phyloP scores from a whole-genome alignment of 2,888 invertebrate genomes.

The Eubasilissa splendida region DNA sequence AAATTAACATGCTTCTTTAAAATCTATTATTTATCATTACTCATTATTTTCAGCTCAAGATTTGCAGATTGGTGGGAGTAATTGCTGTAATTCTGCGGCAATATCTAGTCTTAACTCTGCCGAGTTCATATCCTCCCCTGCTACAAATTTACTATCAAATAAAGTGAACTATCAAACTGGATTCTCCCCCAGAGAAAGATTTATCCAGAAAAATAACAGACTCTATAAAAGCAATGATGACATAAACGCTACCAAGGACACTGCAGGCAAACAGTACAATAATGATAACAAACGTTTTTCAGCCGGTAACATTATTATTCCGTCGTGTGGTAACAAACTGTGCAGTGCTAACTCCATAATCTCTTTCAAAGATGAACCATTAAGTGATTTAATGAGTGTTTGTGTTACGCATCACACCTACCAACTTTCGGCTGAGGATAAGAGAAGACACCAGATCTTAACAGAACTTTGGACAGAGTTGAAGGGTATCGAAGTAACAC shows the following conservation, averaged over 20 bases:
- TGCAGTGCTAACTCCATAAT: conserved; percentile 65
- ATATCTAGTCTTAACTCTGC: conserved; percentile 51
- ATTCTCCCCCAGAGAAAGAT: conserved; percentile 36
- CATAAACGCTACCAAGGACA: conserved; percentile 43
- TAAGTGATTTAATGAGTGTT: conserved; percentile 64
- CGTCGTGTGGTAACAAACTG: conserved; percentile 66
- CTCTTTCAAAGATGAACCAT: conserved; percentile 70
- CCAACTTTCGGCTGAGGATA: conserved; percentile 75
- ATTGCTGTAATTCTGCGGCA: conserved; percentile 42
- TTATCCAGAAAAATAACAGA: conserved; percentile 43
- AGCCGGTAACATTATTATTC: conserved; percentile 56
- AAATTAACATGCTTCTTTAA: too few relatives aligned
- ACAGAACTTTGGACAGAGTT: conserved; percentile 78
- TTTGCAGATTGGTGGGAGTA: conserved; percentile 32
- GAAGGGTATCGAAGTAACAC: conserved; percentile 77
- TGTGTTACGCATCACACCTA: conserved; percentile 66
- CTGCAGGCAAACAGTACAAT: conserved; percentile 42
- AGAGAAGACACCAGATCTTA: conserved; percentile 76
- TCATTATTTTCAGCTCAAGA: conserved; percentile 47
- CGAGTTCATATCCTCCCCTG: conserved; percentile 46
- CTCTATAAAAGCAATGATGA: conserved; percentile 55
- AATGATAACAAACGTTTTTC: conserved; percentile 56
- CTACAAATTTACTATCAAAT: conserved; percentile 13
- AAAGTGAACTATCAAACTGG: conserved; percentile 37
- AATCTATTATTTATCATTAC: background rate